Evolutionary conservation across 2,888 invertebrate species (phyloP), one percentile per base, ranked within the genome.

Genomic region (Ochropleura leucogaster): DNA sequence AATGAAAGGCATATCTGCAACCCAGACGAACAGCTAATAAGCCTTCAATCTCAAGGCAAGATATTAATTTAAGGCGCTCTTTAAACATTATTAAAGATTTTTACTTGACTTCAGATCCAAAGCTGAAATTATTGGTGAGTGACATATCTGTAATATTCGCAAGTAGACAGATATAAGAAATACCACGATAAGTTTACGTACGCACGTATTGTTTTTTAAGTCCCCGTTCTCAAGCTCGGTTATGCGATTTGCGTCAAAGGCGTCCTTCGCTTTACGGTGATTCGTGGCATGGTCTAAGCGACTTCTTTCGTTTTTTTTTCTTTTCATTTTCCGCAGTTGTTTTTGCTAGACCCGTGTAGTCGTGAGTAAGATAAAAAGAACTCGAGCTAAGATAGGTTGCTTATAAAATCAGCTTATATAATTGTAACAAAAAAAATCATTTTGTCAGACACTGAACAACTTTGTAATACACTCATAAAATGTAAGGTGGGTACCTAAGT

Each of bases 391-490:
- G 2, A 30, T 30, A 10, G n/a, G 53, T 4, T 59, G 18, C 9
- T 16, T 49, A 16, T 49, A 1, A 16, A 49, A 49, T 14, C 14
- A n/a, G 49, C 42, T 5, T 78, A 42, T 47, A 53, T 6, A 40
- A 47, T 12, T 53, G 8, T 40, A 9, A 42, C 30, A 64, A 42
- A 18, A 12, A 44, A 79, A 63, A 62, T 40, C 30, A 60, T 47
- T 47, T 64, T 80, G 53, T 59, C 59, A 42, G 30, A 0, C 30
- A 30, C 62, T n/a, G n/a, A n/a, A 60, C 30, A 65, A 65, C 64
- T 60, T 47, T 47, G 12, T 47, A 30, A 14, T 78, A 65, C 8
- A 40, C 46, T 64, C 64, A 14, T 53, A 60, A 65, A 60, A 14
- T 44, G 30, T 77, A 47, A 44, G 57, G 42, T 42, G 30, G 42